Evolutionary conservation across 2,797 vertebrate species (phyloP).

Genomic region (Anolis apletophallus): DNA sequence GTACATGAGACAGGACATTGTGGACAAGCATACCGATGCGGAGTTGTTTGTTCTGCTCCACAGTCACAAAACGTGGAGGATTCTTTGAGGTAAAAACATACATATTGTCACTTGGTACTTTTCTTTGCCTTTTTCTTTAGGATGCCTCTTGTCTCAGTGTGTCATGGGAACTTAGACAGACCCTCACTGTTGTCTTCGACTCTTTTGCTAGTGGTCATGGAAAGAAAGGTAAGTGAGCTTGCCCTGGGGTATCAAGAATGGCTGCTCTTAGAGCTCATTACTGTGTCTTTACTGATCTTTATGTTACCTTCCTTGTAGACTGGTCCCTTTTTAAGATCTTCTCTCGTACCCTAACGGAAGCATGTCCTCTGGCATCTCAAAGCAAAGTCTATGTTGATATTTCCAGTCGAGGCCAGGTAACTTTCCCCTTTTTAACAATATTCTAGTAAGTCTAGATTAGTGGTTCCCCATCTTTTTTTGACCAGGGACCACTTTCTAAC

Average conservation of each 20-base stretch:
- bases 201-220: conserved; percentile 87
- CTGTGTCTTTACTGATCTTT: conserved; percentile 6
- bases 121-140: conserved; percentile 62
- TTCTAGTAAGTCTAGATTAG: background rate
- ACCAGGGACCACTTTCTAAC: no score
- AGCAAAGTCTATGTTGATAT: conserved; percentile 94
- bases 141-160: conserved; percentile 83
- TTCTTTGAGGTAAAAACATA: no score
- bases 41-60: no score
- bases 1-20: no score
- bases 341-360: conserved; percentile 92
- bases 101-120: background rate
- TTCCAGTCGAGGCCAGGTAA: conserved; percentile 89
- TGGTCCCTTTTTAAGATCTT: conserved; percentile 99
- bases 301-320: conserved; percentile 75
- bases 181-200: conserved; percentile 93
- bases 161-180: conserved; percentile 96
- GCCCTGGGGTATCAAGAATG: background rate
- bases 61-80: no score
- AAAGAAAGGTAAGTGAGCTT: conserved; percentile 85
- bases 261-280: no score
- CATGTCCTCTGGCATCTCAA: conserved; percentile 92
- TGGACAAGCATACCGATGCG: no score
- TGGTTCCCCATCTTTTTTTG: no score
- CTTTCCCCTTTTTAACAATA: background rate